A percentile compares a stretch with the other conserved stretches of the same genome.
phyloP scores from a whole-genome alignment of 2,797 vertebrate species.

The Catostomus latipinnis region DNA sequence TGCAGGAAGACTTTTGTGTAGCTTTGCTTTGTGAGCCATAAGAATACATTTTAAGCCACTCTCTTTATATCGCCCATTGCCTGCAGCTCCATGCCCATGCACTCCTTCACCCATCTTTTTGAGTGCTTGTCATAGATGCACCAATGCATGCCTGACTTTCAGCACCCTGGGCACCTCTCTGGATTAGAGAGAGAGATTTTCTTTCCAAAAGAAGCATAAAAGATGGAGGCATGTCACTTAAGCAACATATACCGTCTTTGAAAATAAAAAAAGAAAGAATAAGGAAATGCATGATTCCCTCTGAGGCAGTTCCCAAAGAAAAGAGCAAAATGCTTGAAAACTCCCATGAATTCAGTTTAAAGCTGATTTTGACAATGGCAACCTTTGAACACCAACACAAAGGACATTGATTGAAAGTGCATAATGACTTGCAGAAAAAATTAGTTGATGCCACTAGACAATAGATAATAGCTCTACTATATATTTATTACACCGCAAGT shows the following conservation, averaged over 20 bases:
- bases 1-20: slow-evolving; percentile 39
- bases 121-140: slow-evolving; percentile 42
- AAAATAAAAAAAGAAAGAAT: not conserved
- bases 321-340: not conserved
- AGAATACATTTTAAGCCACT: slow-evolving; percentile 50
- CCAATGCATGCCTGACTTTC: slow-evolving; percentile 43
- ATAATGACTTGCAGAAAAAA: not conserved
- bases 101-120: slow-evolving; percentile 23
- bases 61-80: slow-evolving; percentile 39
- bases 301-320: not conserved
- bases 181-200: slow-evolving; percentile 35
- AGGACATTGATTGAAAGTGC: slow-evolving; percentile 2
- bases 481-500: not conserved
- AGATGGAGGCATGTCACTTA: slow-evolving; percentile 29
- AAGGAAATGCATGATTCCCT: slow-evolving; percentile 4
- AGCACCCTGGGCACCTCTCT: slow-evolving; percentile 34
- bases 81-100: slow-evolving; percentile 43
- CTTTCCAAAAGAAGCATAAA: slow-evolving; percentile 20
- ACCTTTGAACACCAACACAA: slow-evolving; percentile 1
- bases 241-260: not conserved
- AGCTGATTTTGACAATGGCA: slow-evolving; percentile 5
- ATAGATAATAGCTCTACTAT: not conserved
- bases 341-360: not conserved
- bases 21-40: slow-evolving; percentile 35
- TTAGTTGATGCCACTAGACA: not conserved